These are phyloP conservation scores for Nymphalis io DNA, from an alignment of 1,140 invertebrate genomes.

Conservation along the genomic window DNA sequence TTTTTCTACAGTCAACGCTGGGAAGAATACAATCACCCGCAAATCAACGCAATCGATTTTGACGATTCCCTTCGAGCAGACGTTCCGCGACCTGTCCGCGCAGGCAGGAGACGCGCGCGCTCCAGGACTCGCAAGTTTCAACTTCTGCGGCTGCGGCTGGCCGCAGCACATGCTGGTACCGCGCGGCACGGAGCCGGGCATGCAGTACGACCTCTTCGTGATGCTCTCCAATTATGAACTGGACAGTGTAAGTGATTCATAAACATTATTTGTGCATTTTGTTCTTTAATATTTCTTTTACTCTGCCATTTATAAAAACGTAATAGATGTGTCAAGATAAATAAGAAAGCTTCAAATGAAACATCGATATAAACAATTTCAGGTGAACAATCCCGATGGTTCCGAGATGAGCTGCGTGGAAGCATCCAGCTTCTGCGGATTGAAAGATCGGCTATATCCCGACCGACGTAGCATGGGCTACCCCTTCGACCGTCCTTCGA, in stretches of 20 bases:
- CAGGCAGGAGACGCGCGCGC: slow-evolving; percentile 76
- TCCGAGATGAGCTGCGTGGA: slow-evolving; percentile 80
- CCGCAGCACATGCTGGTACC: slow-evolving; percentile 92
- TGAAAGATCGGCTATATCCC: slow-evolving; percentile 84
- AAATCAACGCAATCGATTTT: slow-evolving; percentile 85
- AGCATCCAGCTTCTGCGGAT: slow-evolving; percentile 86
- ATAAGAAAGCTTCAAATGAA: not conserved
- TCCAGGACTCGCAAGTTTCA: slow-evolving; percentile 81
- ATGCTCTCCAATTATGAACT: slow-evolving; percentile 90
- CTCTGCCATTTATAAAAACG: too few relatives aligned
- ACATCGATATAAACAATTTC: slow-evolving; percentile 9
- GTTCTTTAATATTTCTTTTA: too few relatives aligned
- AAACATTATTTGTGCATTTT: too few relatives aligned
- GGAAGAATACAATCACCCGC: slow-evolving; percentile 84
- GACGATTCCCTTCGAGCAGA: slow-evolving; percentile 87
- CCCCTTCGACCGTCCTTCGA: slow-evolving; percentile 84
- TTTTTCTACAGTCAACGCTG: slow-evolving; percentile 82
- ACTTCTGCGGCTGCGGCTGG: slow-evolving; percentile 94
- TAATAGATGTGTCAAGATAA: not conserved
- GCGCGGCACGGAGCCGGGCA: slow-evolving; percentile 86
- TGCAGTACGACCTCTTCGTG: slow-evolving; percentile 87
- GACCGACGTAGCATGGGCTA: slow-evolving; percentile 86
- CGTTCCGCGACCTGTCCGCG: slow-evolving; percentile 84
- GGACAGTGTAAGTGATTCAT: slow-evolving; percentile 82
- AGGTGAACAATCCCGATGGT: slow-evolving; percentile 80